Percentiles rank a stretch among this genome's conserved stretches.
Conservation (phyloP, 2,888 invertebrate species). For the Bembecia ichneumoniformis region DNA sequence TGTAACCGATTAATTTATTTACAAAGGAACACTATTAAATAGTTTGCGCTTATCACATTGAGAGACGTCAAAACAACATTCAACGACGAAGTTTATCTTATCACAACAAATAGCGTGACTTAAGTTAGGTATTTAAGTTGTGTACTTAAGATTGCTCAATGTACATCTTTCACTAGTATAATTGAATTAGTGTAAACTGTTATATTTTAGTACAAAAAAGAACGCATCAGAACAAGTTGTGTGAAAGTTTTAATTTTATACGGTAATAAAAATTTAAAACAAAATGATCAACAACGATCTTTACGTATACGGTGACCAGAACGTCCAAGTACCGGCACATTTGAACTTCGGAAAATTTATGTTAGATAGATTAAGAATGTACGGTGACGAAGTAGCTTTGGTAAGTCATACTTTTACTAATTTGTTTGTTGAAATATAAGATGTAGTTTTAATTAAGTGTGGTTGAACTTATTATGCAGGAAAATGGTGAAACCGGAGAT, state of each 20-base stretch:
- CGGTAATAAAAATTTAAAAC: not conserved
- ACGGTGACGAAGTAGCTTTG: slow-evolving; percentile 30
- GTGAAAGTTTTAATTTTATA: not conserved
- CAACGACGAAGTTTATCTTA: not conserved
- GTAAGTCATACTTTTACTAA: slow-evolving; percentile 25
- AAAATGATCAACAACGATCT: slow-evolving; percentile 27
- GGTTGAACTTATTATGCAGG: slow-evolving; percentile 30
- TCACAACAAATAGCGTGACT: not conserved
- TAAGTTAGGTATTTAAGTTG: not conserved
- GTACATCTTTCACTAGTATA: not conserved
- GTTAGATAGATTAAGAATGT: slow-evolving; percentile 27
- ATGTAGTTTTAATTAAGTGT: not conserved
- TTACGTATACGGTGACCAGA: slow-evolving; percentile 34
- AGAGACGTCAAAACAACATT: not conserved
- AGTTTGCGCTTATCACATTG: not conserved
- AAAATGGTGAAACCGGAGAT: slow-evolving; percentile 68
- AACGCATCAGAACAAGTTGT: not conserved
- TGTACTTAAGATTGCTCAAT: not conserved
- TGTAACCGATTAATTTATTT: not conserved
- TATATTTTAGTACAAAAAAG: not conserved
- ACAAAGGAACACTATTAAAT: not conserved
- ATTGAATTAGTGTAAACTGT: not conserved
- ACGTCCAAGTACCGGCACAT: slow-evolving; percentile 41
- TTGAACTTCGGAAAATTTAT: slow-evolving; percentile 49
- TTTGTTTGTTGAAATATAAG: too few species aligned